Base-by-base conservation (phyloP, 2,797 vertebrate species). In the Erethizon dorsatum region DNA sequence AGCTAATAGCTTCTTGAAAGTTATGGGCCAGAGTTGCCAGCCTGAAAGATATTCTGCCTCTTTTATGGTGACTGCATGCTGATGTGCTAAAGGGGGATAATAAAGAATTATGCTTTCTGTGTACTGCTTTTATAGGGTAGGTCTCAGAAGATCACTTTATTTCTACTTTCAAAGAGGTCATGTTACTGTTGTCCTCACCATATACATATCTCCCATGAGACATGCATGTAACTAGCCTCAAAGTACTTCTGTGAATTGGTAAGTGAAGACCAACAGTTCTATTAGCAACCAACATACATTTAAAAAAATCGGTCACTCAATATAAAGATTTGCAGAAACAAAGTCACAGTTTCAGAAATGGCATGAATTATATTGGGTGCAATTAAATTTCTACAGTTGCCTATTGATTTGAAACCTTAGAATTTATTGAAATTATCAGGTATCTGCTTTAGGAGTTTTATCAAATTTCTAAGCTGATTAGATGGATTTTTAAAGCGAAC, bases 341-440 rank as follows among this genome's bases (percentile, higher is more conserved):
- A 88, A 85, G 31, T 24, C 33, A 86, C 22, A 61, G 2, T 80
- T 95, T 96, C 73, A 69, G 78, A 97, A 97, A 93, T 65, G 54
- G 47, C 15, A 47, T 86, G 31, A 22, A 45, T 84, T 91, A 91
- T 91, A 77, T 7, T 65, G 67, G 93, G 24, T 41, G 6, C 4
- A 80, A 22, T 94, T 92, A 93, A 31, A 73, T 87, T 87, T 94
- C 45, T 82, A 13, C 2, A 37, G 33, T 94, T 95, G 22, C 15
- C 50, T 88, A 37, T 47, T 91, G 59, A 91, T 37, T 83, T 65
- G 57, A 87, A 96, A 75, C 7, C 22, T 86, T 88, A 91, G 57
- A 37, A 95, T 80, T 89, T 93, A 94, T 37, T 33, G 41, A 83
- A 84, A 59, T 65, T 52, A 84, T 67, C 26, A 93, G 69, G 10